Percentiles rank a stretch among this genome's conserved stretches.
Evolutionary conservation across 2,888 invertebrate species (phyloP).

Genomic region (Sthenelais limicola): DNA sequence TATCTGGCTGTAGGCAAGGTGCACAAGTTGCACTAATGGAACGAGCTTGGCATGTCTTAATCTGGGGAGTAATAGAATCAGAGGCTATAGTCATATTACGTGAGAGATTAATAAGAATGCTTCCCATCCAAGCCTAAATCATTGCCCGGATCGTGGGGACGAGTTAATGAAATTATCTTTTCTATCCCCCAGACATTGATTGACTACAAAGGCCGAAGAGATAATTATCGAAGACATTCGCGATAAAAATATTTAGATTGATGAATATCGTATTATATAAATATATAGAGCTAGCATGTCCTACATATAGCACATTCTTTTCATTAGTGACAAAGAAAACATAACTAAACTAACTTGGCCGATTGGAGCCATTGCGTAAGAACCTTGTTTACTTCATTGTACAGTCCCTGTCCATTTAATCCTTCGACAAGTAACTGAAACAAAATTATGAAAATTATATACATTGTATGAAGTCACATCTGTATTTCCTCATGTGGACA

Average conservation of each 20-base stretch:
- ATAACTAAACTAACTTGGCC: background rate
- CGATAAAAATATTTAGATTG: too few species aligned
- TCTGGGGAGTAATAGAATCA: background rate
- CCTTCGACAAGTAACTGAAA: slow-evolving; percentile 18
- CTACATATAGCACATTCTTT: background rate
- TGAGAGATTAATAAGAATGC: background rate
- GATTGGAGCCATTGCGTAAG: slow-evolving; percentile 15
- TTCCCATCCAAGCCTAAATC: too few species aligned
- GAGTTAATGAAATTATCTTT: too few species aligned
- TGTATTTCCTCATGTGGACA: too few species aligned
- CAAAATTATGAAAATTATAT: background rate
- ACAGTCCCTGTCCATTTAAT: slow-evolving; percentile 35
- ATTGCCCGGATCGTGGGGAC: too few species aligned
- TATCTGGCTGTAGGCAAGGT: slow-evolving; percentile 27
- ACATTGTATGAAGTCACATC: background rate
- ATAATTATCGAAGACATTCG: too few species aligned
- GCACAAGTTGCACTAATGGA: slow-evolving; percentile 35
- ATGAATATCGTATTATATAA: too few species aligned
- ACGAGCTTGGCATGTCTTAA: slow-evolving; percentile 24
- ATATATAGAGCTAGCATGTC: too few species aligned
- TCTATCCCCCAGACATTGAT: too few species aligned
- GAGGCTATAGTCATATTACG: background rate
- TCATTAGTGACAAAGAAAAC: background rate
- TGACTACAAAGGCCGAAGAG: too few species aligned
- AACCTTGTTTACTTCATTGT: slow-evolving; percentile 28